Conservation (phyloP, 2,888 invertebrate species). For the Camptogramma bilineatum region DNA sequence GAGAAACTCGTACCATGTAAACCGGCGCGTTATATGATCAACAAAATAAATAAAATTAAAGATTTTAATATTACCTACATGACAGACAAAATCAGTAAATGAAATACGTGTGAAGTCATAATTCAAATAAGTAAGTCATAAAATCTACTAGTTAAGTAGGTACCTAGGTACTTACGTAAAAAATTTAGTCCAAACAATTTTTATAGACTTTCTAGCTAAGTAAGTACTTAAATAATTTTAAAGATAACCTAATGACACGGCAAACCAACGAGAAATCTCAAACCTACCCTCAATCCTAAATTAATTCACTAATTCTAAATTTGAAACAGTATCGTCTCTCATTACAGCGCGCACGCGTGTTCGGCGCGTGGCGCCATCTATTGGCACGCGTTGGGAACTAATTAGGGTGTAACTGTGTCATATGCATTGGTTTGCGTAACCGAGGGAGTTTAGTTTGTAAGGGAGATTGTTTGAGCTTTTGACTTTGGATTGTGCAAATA, state of each 20-base stretch:
- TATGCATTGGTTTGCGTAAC: constrained; percentile 32
- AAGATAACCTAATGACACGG: neutral
- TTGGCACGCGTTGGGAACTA: constrained; percentile 32
- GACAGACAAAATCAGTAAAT: too few species aligned
- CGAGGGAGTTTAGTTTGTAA: neutral
- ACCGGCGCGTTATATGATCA: too few species aligned
- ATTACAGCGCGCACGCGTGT: constrained; percentile 27
- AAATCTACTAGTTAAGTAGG: too few species aligned
- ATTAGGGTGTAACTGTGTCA: constrained; percentile 33
- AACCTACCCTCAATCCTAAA: constrained; percentile 5
- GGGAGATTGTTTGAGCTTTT: constrained; percentile 18
- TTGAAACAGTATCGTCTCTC: constrained; percentile 31
- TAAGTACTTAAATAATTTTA: too few species aligned
- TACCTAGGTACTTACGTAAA: too few species aligned
- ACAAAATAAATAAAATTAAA: too few species aligned
- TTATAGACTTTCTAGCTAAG: too few species aligned
- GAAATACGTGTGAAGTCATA: too few species aligned
- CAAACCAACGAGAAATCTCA: neutral
- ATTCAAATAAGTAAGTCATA: too few species aligned
- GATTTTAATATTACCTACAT: too few species aligned
- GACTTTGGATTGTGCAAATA: constrained; percentile 14
- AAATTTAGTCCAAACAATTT: too few species aligned
- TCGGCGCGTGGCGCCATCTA: constrained; percentile 26
- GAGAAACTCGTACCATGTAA: too few species aligned
- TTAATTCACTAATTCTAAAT: constrained; percentile 24